Percentiles rank a stretch among this genome's conserved stretches.
These are phyloP conservation scores for Ctenopoma multispine DNA, from an alignment of 2,797 vertebrate genomes.

Conservation along the genomic window DNA sequence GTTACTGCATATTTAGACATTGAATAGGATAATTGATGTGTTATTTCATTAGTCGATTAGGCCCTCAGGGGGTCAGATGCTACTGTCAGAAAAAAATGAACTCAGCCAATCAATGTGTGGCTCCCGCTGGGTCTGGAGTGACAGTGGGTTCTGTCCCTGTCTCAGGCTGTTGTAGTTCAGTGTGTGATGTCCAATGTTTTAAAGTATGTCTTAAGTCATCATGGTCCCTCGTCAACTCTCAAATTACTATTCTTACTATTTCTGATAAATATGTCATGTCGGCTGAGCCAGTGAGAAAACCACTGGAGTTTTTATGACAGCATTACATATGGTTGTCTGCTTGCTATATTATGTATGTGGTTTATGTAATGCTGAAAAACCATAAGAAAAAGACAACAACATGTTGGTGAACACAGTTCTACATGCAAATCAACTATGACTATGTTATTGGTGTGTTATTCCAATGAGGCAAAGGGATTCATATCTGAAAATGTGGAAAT, in stretches of 20 bases:
- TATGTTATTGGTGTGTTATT: no score
- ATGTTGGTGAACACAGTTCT: neutral
- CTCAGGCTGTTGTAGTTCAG: neutral
- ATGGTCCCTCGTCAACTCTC: neutral
- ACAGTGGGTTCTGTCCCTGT: neutral
- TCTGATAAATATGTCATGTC: neutral
- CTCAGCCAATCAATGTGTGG: conserved; percentile 51
- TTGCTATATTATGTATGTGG: neutral
- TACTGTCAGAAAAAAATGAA: conserved; percentile 46
- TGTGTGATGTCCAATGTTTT: neutral
- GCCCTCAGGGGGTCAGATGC: conserved; percentile 33
- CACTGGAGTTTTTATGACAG: no score
- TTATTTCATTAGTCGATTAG: conserved; percentile 63
- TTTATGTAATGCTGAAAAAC: neutral
- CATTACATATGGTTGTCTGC: no score
- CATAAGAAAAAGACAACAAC: neutral
- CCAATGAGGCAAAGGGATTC: no score
- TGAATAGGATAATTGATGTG: conserved; percentile 58
- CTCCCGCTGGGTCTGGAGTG: conserved; percentile 21
- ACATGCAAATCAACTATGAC: no score
- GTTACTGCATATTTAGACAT: conserved; percentile 59
- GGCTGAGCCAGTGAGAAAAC: neutral
- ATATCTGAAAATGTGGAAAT: neutral
- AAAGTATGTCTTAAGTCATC: no score
- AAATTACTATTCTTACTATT: neutral